Evolutionary conservation across 2,113 vertebrate species (phyloP).

Genomic region (Carassius gibelio): DNA sequence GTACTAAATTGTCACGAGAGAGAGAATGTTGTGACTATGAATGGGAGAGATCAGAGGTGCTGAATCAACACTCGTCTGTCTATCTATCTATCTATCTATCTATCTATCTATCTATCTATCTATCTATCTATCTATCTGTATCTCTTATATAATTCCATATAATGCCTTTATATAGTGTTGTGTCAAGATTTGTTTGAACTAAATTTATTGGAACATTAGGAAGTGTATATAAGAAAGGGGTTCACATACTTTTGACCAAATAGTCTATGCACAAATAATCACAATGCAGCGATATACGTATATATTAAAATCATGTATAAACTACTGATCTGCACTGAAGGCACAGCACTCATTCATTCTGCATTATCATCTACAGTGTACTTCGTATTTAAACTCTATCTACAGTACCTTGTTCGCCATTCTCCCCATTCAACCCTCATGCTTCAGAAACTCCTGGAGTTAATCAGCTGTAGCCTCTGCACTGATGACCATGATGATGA

Average conservation of each 20-base stretch:
- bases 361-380: background rate
- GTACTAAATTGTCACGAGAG: conserved; percentile 81
- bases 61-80: background rate
- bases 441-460: conserved; percentile 32
- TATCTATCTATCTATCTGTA: no score
- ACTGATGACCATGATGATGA: conserved; percentile 24
- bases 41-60: background rate
- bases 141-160: no score
- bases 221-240: no score
- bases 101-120: no score
- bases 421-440: background rate
- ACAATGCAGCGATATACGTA: background rate
- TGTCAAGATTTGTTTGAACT: no score
- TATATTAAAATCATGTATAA: background rate
- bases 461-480: conserved; percentile 40
- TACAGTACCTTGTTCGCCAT: background rate
- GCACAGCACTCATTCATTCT: background rate
- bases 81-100: no score
- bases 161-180: no score
- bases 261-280: no score
- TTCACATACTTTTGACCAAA: no score
- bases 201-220: no score
- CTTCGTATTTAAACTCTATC: background rate
- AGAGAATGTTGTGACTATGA: conserved; percentile 79
- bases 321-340: background rate